These are phyloP conservation scores for Eriocheir sinensis DNA, from an alignment of 1,140 invertebrate species.

Conservation along the genomic window DNA sequence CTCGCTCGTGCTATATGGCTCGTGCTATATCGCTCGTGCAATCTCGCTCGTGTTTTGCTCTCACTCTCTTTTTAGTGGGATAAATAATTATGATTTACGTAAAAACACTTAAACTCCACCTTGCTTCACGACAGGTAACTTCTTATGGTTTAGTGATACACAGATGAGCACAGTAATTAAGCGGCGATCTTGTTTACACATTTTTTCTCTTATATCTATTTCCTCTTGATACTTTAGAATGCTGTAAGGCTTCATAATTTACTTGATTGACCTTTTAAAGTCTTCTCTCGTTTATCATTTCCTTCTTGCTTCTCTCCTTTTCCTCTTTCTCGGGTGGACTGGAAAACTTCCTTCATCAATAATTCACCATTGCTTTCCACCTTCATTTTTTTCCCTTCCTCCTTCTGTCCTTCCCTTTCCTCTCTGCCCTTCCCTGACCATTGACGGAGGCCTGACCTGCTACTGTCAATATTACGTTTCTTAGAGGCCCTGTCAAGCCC, in stretches of 20 bases:
- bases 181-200: too few species aligned
- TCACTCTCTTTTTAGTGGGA: not conserved
- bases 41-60: not conserved
- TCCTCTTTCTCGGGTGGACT: too few species aligned
- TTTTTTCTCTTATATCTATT: not conserved
- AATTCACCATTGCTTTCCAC: too few species aligned
- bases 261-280: not conserved
- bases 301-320: not conserved
- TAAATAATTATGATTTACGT: too few species aligned
- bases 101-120: too few species aligned
- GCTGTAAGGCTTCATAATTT: not conserved
- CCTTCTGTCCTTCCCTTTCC: not conserved
- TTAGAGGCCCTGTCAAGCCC: too few species aligned
- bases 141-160: too few species aligned
- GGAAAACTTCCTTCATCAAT: too few species aligned
- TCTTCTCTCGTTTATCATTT: not conserved
- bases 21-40: not conserved
- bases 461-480: not conserved
- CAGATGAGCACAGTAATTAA: too few species aligned
- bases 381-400: not conserved
- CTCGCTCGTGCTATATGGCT: not conserved
- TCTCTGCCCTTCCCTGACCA: not conserved
- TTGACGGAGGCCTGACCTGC: not conserved
- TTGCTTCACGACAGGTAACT: too few species aligned
- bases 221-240: too few species aligned